Evolutionary conservation across 2,888 invertebrate species (phyloP).

Genomic region (Melangyna quadrimaculata): DNA sequence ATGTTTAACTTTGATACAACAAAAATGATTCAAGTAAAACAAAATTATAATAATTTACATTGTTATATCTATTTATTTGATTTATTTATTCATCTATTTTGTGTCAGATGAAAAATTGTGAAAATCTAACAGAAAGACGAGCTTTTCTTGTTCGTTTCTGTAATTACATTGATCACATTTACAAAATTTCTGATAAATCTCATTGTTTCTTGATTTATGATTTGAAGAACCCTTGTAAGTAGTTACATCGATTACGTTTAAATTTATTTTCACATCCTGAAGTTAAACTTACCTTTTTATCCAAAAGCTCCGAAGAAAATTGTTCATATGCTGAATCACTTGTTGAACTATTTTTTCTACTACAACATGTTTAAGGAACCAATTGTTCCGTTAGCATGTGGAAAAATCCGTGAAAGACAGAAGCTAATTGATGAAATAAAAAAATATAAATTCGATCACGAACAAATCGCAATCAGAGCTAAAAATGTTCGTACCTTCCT

Average conservation of each 20-base stretch:
- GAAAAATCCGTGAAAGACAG: constrained; percentile 72
- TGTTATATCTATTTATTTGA: neutral
- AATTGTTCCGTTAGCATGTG: constrained; percentile 74
- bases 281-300: neutral
- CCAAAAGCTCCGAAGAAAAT: constrained; percentile 77
- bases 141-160: constrained; percentile 75
- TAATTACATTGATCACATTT: constrained; percentile 76
- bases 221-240: constrained; percentile 76
- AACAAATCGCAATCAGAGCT: constrained; percentile 59
- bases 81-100: neutral
- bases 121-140: constrained; percentile 75
- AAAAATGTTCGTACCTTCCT: constrained; percentile 46
- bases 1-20: constrained; percentile 76
- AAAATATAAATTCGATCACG: constrained; percentile 71
- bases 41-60: too few species aligned
- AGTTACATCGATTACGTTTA: too few species aligned
- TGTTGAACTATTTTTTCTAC: constrained; percentile 77
- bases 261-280: neutral
- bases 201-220: constrained; percentile 76
- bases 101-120: constrained; percentile 56
- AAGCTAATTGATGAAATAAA: constrained; percentile 68
- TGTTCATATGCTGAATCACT: constrained; percentile 74
- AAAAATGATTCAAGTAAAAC: constrained; percentile 69
- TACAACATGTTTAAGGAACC: constrained; percentile 77
- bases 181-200: constrained; percentile 77